phyloP scores from a whole-genome alignment of 2,888 invertebrate genomes.

The Drosophila cracens region DNA sequence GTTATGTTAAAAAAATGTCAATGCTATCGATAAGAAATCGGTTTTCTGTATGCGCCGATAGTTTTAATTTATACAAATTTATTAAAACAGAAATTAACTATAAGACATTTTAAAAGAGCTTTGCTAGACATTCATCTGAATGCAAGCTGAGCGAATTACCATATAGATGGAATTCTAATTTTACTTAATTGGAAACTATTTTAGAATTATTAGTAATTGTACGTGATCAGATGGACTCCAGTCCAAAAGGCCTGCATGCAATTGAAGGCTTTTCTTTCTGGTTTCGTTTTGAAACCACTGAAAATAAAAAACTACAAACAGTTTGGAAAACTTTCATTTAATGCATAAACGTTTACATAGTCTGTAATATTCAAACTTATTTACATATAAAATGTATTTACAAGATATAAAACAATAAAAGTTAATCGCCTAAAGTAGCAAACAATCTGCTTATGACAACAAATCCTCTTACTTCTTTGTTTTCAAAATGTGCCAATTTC shows the following conservation, averaged over 20 bases:
- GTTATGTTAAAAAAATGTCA: constrained; percentile 10
- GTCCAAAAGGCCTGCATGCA: background rate
- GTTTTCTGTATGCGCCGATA: background rate
- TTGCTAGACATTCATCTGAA: background rate
- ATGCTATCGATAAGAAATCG: background rate
- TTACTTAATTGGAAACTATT: background rate
- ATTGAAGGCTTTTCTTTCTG: background rate
- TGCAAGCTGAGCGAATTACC: background rate
- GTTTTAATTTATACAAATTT: background rate
- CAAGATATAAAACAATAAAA: constrained; percentile 64
- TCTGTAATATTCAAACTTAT: constrained; percentile 67
- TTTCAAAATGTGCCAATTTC: constrained; percentile 42
- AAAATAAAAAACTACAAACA: constrained; percentile 8
- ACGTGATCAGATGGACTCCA: background rate
- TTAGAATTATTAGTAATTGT: background rate
- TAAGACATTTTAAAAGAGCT: background rate
- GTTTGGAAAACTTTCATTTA: constrained; percentile 45
- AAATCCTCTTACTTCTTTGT: constrained; percentile 40
- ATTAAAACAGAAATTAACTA: background rate
- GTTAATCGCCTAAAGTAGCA: constrained; percentile 71
- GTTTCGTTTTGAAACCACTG: background rate
- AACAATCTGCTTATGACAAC: constrained; percentile 72
- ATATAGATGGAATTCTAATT: background rate
- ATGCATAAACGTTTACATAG: constrained; percentile 56
- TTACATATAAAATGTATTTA: constrained; percentile 77